Evolutionary conservation across 2,113 vertebrate species (phyloP), one percentile per base, ranked within the genome.

Genomic region (Mugil cephalus): DNA sequence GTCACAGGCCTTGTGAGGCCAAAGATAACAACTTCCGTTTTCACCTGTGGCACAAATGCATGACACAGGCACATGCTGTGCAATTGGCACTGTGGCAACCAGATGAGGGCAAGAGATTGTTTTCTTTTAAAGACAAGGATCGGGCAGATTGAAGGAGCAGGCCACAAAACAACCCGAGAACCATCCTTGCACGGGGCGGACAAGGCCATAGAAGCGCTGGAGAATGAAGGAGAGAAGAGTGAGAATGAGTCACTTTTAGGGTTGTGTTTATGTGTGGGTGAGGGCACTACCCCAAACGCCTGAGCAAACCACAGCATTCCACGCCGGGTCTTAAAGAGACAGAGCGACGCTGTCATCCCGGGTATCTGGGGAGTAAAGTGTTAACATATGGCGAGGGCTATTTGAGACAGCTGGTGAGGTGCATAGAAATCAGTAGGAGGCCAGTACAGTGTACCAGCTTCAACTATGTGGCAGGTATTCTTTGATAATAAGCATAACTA

Each of bases 231-330:
- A 68, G 42, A 10, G 85, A 17, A 74, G 69, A 63, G 62, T 46
- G 62, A 84, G 78, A 85, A 81, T 84, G 79, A 89, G 70, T 86
- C 68, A 74, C 66, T 86, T 83, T 84, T 72, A 77, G 79, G 70
- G 77, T 84, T 85, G 80, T 88, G 80, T 87, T 91, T 90, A 87
- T 87, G 89, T 86, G 87, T 82, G 72, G 82, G 88, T 80, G 83
- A 92, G 87, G 91, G 89, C 91, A 92, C 90, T 89, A 87, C 87
- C 91, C 89, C 84, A 84, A 89, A 91, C 83, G 87, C 91, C 90
- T 80, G 71, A 87, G 88, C 80, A 88, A 91, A 92, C 93, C 92
- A 72, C 90, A 92, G 75, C 89, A 93, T 94, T 94, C 93, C 89
- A 91, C 74, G 11, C 51, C 39, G 18, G 84, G 43, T 77, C 89